Percentiles rank a stretch among this genome's conserved stretches.
These are phyloP conservation scores for Nudaria mundana DNA, from an alignment of 2,888 invertebrate species.

Conservation along the genomic window DNA sequence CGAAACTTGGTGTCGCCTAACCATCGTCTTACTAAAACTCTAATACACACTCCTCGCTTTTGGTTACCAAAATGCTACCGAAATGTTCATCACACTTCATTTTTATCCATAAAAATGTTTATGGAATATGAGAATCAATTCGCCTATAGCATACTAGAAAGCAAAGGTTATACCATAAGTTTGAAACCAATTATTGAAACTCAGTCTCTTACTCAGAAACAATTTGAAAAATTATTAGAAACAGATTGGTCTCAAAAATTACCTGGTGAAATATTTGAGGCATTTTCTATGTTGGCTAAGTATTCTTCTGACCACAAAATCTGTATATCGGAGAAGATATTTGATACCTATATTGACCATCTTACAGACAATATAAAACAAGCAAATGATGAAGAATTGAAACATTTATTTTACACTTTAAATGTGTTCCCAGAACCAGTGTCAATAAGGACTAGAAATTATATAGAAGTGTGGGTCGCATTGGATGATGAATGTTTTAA, in stretches of 20 bases:
- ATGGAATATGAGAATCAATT: slow-evolving; percentile 66
- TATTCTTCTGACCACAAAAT: slow-evolving; percentile 54
- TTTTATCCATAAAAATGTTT: slow-evolving; percentile 50
- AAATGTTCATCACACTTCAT: slow-evolving; percentile 39
- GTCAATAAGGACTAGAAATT: slow-evolving; percentile 80
- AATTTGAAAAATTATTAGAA: slow-evolving; percentile 42
- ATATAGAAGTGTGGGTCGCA: slow-evolving; percentile 83
- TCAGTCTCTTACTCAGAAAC: slow-evolving; percentile 30
- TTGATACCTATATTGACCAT: slow-evolving; percentile 61
- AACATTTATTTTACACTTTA: slow-evolving; percentile 74
- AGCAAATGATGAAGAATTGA: slow-evolving; percentile 81
- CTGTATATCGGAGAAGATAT: slow-evolving; percentile 58
- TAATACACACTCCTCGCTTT: too few species aligned
- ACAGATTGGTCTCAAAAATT: slow-evolving; percentile 50
- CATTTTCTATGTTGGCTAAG: slow-evolving; percentile 51
- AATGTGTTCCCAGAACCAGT: slow-evolving; percentile 74
- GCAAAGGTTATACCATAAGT: slow-evolving; percentile 51
- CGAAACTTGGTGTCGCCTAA: slow-evolving; percentile 22
- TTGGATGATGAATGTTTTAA: slow-evolving; percentile 84
- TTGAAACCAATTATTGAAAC: slow-evolving; percentile 25
- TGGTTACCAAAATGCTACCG: slow-evolving; percentile 28
- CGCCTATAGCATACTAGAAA: slow-evolving; percentile 64
- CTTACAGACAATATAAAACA: slow-evolving; percentile 76
- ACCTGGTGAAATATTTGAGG: slow-evolving; percentile 45
- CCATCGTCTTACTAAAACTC: too few species aligned